phyloP scores from a whole-genome alignment of 2,113 vertebrate species.

The Nettapus auritus region DNA sequence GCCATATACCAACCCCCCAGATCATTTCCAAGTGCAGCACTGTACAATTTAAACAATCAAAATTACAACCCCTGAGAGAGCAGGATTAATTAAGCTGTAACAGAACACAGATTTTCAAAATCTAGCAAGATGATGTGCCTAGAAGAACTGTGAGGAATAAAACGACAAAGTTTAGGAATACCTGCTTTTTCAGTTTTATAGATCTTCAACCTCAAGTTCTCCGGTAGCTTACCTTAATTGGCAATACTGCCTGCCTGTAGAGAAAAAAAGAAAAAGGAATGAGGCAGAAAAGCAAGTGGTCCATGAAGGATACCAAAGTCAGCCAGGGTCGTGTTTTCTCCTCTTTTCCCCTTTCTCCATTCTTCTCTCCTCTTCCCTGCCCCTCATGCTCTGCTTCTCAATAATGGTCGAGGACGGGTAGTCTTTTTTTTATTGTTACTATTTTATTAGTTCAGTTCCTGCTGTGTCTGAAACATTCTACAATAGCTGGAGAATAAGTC shows the following conservation, averaged over 20 bases:
- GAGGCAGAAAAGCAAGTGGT: background rate
- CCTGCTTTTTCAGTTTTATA: background rate
- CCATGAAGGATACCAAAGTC: background rate
- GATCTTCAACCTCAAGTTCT: background rate
- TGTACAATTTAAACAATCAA: background rate
- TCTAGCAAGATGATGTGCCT: background rate
- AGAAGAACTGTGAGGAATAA: background rate
- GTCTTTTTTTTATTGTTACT: background rate
- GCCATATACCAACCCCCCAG: background rate
- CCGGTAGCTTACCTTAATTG: background rate
- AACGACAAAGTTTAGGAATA: background rate
- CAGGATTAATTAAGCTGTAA: slow-evolving; percentile 21
- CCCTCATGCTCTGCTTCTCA: background rate
- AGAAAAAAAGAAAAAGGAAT: background rate
- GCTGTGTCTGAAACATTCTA: background rate
- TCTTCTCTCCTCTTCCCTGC: background rate
- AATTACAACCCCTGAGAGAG: background rate
- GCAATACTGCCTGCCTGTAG: background rate
- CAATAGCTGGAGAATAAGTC: slow-evolving; percentile 6
- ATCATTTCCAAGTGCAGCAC: background rate
- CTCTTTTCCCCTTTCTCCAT: background rate
- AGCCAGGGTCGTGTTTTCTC: background rate
- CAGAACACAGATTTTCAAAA: background rate
- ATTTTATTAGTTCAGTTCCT: slow-evolving; percentile 22
- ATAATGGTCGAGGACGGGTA: background rate